phyloP scores from a whole-genome alignment of 30 jellyfish, hydroid and myxozoan genomes.

The Clytia hemisphaerica region DNA sequence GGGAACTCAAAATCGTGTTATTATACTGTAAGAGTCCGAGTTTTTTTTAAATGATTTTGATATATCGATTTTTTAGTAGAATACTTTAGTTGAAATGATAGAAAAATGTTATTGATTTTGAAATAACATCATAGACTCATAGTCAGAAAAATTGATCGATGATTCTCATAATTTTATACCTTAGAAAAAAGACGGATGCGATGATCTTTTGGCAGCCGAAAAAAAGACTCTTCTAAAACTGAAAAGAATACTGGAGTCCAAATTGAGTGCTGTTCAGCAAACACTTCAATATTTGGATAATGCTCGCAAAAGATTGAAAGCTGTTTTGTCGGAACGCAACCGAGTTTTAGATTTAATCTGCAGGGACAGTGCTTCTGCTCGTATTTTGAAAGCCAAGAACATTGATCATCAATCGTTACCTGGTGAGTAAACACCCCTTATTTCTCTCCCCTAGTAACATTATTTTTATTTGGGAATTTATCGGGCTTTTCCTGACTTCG shows the following conservation, averaged over 20 bases:
- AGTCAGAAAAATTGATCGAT: background rate
- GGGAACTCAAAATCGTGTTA: too few relatives aligned
- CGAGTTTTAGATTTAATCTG: constrained; percentile 74
- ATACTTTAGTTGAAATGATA: background rate
- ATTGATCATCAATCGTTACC: too few relatives aligned
- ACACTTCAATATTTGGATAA: constrained; percentile 73
- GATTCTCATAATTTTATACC: background rate
- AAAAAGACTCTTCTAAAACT: constrained; percentile 51
- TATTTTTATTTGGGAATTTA: too few relatives aligned
- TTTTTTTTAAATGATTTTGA: too few relatives aligned
- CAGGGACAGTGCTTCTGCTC: constrained; percentile 62
- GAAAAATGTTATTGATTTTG: background rate
- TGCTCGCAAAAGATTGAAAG: constrained; percentile 71
- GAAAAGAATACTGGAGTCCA: constrained; percentile 65
- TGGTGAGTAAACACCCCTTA: too few relatives aligned
- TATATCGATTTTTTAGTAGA: too few relatives aligned
- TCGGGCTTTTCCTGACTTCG: too few relatives aligned
- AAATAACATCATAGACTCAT: background rate
- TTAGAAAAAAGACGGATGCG: constrained; percentile 82
- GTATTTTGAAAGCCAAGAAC: too few relatives aligned
- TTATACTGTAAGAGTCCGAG: too few relatives aligned
- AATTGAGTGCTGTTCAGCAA: constrained; percentile 74
- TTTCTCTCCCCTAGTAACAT: too few relatives aligned
- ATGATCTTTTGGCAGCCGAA: constrained; percentile 66
- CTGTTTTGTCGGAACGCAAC: constrained; percentile 69